A percentile compares a stretch with the other conserved stretches of the same genome.
phyloP scores from a whole-genome alignment of 2,888 invertebrate genomes.

The Lasiommata megera region DNA sequence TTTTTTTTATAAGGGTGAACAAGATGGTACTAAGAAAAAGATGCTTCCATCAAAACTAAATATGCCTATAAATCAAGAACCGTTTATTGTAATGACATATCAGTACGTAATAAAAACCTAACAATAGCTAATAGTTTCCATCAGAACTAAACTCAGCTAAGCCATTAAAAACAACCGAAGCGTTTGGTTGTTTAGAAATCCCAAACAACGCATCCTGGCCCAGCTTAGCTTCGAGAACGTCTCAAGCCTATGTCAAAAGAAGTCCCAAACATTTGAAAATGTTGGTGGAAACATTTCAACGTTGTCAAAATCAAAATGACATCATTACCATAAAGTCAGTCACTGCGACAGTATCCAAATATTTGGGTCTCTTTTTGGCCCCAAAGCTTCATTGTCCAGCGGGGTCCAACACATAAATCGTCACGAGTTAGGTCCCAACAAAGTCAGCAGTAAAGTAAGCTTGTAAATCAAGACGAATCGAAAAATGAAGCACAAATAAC shows the following conservation, averaged over 20 bases:
- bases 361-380: conserved; percentile 51
- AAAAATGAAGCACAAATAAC: conserved; percentile 65
- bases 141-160: no score
- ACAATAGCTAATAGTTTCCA: no score
- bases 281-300: conserved; percentile 6
- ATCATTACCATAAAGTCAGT: conserved; percentile 37
- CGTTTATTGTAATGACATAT: no score
- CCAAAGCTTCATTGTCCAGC: conserved; percentile 62
- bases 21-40: no score
- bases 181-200: no score
- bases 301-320: conserved; percentile 24
- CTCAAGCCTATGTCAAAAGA: neutral
- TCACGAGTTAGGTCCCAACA: conserved; percentile 73
- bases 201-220: no score
- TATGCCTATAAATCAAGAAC: no score
- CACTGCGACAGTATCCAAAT: conserved; percentile 60
- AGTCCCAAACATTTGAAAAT: neutral
- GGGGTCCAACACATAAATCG: conserved; percentile 68
- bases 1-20: no score
- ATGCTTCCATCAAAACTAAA: no score
- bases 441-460: conserved; percentile 75
- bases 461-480: conserved; percentile 77
- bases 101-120: no score
- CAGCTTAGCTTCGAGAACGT: neutral
- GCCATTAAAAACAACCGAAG: no score